Percentiles rank a stretch among this genome's conserved stretches.
phyloP scores from a whole-genome alignment of 2,113 vertebrate species.

The Platichthys flesus region DNA sequence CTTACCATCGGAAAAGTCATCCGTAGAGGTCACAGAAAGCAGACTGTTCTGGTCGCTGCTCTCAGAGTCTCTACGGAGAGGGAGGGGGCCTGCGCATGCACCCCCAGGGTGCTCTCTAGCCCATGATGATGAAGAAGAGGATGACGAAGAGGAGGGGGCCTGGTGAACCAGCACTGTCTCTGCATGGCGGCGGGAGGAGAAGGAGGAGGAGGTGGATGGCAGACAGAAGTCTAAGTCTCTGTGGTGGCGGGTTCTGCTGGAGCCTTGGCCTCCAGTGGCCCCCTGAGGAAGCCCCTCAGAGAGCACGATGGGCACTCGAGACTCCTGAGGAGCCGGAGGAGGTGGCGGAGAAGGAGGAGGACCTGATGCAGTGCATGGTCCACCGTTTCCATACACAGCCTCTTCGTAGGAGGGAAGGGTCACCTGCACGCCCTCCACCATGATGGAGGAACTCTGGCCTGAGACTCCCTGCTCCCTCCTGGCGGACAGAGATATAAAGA shows the following conservation, averaged over 20 bases:
- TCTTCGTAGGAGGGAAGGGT: constrained; percentile 96
- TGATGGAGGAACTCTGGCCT: constrained; percentile 92
- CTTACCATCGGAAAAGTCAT: constrained; percentile 96
- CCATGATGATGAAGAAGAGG: constrained; percentile 87
- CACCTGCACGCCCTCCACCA: constrained; percentile 97
- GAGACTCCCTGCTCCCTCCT: constrained; percentile 95
- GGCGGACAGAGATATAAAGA: constrained; percentile 11
- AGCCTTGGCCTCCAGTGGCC: constrained; percentile 79
- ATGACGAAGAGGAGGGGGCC: constrained; percentile 82
- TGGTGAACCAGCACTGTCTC: constrained; percentile 96
- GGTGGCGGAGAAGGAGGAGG: constrained; percentile 65
- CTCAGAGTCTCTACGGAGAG: constrained; percentile 89
- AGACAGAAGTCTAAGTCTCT: constrained; percentile 83
- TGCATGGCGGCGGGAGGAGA: constrained; percentile 81
- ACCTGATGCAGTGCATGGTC: constrained; percentile 72
- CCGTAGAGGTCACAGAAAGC: constrained; percentile 90
- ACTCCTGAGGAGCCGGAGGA: constrained; percentile 83
- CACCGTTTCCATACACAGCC: constrained; percentile 93
- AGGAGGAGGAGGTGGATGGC: constrained; percentile 85
- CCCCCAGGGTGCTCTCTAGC: constrained; percentile 85
- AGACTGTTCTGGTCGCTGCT: constrained; percentile 97
- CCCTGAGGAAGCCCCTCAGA: constrained; percentile 87
- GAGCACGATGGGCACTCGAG: constrained; percentile 94
- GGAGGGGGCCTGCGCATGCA: constrained; percentile 77
- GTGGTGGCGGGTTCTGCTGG: constrained; percentile 71